These are phyloP conservation scores for Melieria crassipennis DNA, from an alignment of 2,888 invertebrate species.

Conservation along the genomic window DNA sequence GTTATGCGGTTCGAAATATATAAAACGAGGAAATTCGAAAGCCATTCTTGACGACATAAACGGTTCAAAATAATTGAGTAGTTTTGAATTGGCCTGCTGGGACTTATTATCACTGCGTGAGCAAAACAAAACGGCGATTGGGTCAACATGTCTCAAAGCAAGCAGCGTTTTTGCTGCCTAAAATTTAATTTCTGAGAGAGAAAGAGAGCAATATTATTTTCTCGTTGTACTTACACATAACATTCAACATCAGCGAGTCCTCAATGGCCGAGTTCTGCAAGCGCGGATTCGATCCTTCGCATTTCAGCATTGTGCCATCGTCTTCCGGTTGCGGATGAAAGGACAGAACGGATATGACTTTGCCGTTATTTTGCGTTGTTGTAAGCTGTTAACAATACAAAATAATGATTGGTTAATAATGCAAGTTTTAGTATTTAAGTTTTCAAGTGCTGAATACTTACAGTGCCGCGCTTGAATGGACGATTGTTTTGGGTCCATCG, in stretches of 20 bases:
- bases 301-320: slow-evolving; percentile 83
- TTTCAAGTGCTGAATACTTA: slow-evolving; percentile 62
- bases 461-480: slow-evolving; percentile 80
- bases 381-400: slow-evolving; percentile 67
- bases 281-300: slow-evolving; percentile 85
- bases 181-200: too few relatives aligned
- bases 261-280: slow-evolving; percentile 80
- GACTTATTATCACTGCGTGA: too few relatives aligned
- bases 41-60: too few relatives aligned
- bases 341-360: slow-evolving; percentile 79
- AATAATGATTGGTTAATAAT: neutral
- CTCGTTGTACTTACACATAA: slow-evolving; percentile 83
- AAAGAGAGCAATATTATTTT: neutral
- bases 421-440: neutral
- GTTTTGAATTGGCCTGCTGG: too few relatives aligned
- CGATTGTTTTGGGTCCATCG: slow-evolving; percentile 86
- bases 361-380: slow-evolving; percentile 75
- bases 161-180: too few relatives aligned
- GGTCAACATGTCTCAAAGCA: too few relatives aligned
- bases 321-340: slow-evolving; percentile 87
- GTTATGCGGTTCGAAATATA: too few relatives aligned
- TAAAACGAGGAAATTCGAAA: too few relatives aligned
- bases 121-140: too few relatives aligned
- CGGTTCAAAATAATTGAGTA: too few relatives aligned
- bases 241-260: slow-evolving; percentile 83